Conservation (phyloP, 2,888 invertebrate species). For the Diaperis boleti region DNA sequence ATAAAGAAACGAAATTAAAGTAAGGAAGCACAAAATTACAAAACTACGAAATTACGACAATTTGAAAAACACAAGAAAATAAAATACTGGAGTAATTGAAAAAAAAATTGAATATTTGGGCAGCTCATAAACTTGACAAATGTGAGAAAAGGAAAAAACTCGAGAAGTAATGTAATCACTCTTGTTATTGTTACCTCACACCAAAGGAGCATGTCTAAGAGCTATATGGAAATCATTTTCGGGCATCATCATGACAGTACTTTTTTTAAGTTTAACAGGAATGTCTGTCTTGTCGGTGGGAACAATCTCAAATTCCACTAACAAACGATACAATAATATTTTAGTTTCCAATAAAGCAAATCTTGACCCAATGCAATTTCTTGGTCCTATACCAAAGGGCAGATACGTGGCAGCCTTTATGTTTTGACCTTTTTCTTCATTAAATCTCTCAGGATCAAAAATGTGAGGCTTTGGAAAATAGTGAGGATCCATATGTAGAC, state of each 20-base stretch:
- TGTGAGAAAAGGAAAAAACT: too few relatives aligned
- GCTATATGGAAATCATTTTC: constrained; percentile 41
- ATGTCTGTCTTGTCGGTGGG: constrained; percentile 46
- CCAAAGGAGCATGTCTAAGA: constrained; percentile 12
- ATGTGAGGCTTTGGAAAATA: constrained; percentile 69
- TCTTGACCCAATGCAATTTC: constrained; percentile 60
- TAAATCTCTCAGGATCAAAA: constrained; percentile 70
- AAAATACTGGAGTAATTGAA: too few relatives aligned
- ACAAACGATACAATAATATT: constrained; percentile 42
- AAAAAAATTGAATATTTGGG: too few relatives aligned
- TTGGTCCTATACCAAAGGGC: constrained; percentile 68
- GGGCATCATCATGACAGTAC: constrained; percentile 18
- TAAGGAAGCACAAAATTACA: too few relatives aligned
- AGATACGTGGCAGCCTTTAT: constrained; percentile 68
- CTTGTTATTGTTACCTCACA: too few relatives aligned
- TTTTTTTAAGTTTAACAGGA: constrained; percentile 39
- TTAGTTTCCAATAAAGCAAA: constrained; percentile 48
- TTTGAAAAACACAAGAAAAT: too few relatives aligned
- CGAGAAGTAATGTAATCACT: too few relatives aligned
- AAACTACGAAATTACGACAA: too few relatives aligned
- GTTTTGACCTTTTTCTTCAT: constrained; percentile 67
- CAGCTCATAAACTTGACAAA: too few relatives aligned
- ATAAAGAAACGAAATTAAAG: too few relatives aligned
- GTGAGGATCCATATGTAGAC: constrained; percentile 70
- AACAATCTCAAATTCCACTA: constrained; percentile 43